Conservation (phyloP, 1,140 invertebrate species). For the Drosophila busckii region DNA sequence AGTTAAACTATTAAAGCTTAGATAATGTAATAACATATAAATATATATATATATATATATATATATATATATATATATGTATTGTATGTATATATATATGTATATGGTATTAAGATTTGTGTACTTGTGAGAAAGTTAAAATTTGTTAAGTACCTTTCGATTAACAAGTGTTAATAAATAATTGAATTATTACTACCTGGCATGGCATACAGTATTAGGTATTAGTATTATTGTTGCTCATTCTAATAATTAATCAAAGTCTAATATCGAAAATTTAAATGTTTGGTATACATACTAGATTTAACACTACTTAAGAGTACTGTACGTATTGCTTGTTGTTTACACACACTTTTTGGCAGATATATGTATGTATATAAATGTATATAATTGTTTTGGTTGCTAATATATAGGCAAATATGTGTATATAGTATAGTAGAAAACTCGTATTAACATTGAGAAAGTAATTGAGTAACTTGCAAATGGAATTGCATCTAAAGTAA, state of each 20-base stretch:
- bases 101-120: conserved; percentile 21
- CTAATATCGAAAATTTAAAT: conserved; percentile 34
- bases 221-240: conserved; percentile 39
- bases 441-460: conserved; percentile 54
- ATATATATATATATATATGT: conserved; percentile 22
- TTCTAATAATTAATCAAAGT: conserved; percentile 47
- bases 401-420: conserved; percentile 37
- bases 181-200: conserved; percentile 43
- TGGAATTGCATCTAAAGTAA: conserved; percentile 68
- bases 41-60: conserved; percentile 17
- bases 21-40: conserved; percentile 51
- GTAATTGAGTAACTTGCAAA: conserved; percentile 68
- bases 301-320: conserved; percentile 23
- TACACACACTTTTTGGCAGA: conserved; percentile 36
- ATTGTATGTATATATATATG: conserved; percentile 17
- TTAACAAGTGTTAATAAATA: conserved; percentile 64
- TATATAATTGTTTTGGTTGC: conserved; percentile 34
- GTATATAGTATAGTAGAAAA: conserved; percentile 42
- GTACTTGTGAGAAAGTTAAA: conserved; percentile 70
- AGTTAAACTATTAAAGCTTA: conserved; percentile 72
- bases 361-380: conserved; percentile 19
- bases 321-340: conserved; percentile 39
- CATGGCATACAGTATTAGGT: conserved; percentile 60
- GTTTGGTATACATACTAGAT: conserved; percentile 7
- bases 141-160: conserved; percentile 69